Conservation (phyloP, 2,113 vertebrate genomes). For the Pelusios castaneus region DNA sequence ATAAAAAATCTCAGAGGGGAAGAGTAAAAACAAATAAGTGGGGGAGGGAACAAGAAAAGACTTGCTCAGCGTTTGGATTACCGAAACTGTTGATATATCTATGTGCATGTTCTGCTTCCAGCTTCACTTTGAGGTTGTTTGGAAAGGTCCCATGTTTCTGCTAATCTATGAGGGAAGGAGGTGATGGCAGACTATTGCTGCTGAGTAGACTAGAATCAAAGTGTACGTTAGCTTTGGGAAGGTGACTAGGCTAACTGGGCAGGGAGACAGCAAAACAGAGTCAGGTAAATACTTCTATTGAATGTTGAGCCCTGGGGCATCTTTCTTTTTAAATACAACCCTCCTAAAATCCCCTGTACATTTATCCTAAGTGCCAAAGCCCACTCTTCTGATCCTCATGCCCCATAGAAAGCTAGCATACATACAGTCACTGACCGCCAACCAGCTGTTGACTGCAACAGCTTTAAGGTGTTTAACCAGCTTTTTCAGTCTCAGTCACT, state of each 20-base stretch:
- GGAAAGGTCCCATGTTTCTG: background rate
- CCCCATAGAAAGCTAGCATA: background rate
- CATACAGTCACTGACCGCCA: background rate
- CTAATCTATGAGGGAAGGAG: background rate
- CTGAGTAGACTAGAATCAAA: background rate
- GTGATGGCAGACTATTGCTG: background rate
- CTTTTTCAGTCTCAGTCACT: background rate
- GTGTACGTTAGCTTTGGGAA: background rate
- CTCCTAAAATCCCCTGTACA: background rate
- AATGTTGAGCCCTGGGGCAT: background rate
- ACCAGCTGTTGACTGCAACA: background rate
- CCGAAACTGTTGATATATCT: background rate
- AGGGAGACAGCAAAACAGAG: background rate
- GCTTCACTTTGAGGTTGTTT: background rate
- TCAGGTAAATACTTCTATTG: background rate
- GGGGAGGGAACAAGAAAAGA: background rate
- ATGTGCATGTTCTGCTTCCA: background rate
- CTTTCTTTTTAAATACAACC: background rate
- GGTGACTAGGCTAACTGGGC: background rate
- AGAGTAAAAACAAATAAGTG: background rate
- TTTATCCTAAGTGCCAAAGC: background rate
- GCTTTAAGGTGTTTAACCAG: background rate
- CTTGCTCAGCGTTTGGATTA: background rate
- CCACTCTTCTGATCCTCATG: background rate
- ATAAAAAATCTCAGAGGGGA: background rate